Evolutionary conservation across 2,888 invertebrate species (phyloP), one percentile per base, ranked within the genome.

Genomic region (Mythimna vitellina): DNA sequence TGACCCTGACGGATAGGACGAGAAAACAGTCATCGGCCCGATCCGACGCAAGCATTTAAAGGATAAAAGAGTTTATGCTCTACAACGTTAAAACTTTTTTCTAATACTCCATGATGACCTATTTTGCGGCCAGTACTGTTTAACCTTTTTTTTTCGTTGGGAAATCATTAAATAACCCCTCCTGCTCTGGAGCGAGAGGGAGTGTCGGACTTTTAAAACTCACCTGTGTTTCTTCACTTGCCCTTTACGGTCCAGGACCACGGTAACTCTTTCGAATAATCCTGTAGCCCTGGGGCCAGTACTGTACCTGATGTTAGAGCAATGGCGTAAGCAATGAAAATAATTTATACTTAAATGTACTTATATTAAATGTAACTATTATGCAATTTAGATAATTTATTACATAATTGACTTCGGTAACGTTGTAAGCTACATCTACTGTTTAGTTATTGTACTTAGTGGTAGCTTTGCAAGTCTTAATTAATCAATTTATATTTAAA

Each of bases 371-470:
- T 79, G 72, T 72, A 81, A 76, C 76, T 75, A 84, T 86, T 89
- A 88, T 89, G 88, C 79, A 86, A 87, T 86, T 84, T 86, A 79
- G 72, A 85, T 80, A 78, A 80, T 87, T 83, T 87, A 82, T 86
- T 90, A 89, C 83, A 83, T 94, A 95, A 95, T 95, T 95, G 95
- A 95, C 95, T 91, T 89, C 91, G 91, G 92, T 92, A 93, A 92
- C 91, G 79, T 86, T 89, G 88, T 90, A 90, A 87, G 85, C 89
- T 92, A 92, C 82, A 87, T 70, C 87, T 93, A 93, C 84, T 73
- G 86, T 85, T 92, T 94, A 93, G 84, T 93, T 93, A 95, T 95
- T 95, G 95, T 95, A 94, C 95, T 95, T 93, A 92, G 83, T 89
- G 90, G 91, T 93, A 93, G 89, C 86, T 90, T 91, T 87, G 88